Conservation (phyloP, 2,888 invertebrate genomes). For the Zaprionus lineosus region DNA sequence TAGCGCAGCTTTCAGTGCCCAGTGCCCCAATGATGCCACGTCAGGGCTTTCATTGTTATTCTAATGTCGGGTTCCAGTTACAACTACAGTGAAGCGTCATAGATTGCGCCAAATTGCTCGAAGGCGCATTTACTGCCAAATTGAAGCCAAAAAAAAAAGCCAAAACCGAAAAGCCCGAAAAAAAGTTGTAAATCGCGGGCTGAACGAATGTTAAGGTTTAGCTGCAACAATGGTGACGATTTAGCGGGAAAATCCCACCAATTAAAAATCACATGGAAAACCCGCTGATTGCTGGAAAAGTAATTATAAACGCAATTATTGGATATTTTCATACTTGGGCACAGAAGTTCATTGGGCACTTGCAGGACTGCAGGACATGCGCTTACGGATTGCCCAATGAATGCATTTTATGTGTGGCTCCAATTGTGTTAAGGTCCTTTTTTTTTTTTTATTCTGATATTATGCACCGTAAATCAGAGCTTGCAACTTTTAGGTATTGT, state of each 20-base stretch:
- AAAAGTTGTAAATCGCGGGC: slow-evolving; percentile 37
- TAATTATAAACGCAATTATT: too few relatives aligned
- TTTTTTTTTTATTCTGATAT: too few relatives aligned
- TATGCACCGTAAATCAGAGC: slow-evolving; percentile 40
- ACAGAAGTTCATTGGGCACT: too few relatives aligned
- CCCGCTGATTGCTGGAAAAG: too few relatives aligned
- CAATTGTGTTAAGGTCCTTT: slow-evolving; percentile 35
- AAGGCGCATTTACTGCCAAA: slow-evolving; percentile 13
- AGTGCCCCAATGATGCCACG: slow-evolving; percentile 44
- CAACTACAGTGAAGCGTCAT: slow-evolving; percentile 47
- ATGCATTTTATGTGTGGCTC: slow-evolving; percentile 19
- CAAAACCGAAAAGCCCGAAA: slow-evolving; percentile 18
- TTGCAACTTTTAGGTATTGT: slow-evolving; percentile 46
- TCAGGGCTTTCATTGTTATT: slow-evolving; percentile 75
- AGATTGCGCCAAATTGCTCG: slow-evolving; percentile 61
- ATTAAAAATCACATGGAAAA: too few relatives aligned
- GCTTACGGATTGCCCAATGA: slow-evolving; percentile 13
- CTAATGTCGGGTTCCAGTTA: slow-evolving; percentile 62
- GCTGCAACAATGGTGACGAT: too few relatives aligned
- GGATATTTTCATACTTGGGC: too few relatives aligned
- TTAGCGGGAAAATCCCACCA: too few relatives aligned
- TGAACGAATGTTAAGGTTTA: slow-evolving; percentile 40
- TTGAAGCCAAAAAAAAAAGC: not conserved
- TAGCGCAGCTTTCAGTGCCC: slow-evolving; percentile 37
- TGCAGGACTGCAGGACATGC: too few relatives aligned